Base-by-base conservation (phyloP, 1,140 invertebrate genomes). In the Pseudoatta argentina region DNA sequence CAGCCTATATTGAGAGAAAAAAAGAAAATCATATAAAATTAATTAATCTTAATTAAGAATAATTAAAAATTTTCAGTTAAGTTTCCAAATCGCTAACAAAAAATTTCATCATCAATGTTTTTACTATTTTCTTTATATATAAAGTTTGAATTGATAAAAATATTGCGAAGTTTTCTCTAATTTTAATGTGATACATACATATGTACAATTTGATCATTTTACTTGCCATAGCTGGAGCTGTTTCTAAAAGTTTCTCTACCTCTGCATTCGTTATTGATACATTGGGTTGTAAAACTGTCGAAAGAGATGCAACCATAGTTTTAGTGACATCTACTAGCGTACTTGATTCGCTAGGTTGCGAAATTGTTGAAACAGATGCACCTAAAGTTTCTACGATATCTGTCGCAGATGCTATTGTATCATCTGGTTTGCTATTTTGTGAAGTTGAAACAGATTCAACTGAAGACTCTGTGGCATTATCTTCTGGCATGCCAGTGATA, bases 171-270 rank as follows among this genome's bases (percentile, higher is more conserved):
- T 21, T 66, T 66, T 39, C 4, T 64, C 16, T 64, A 64, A 64
- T 64, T 34, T 34, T 0, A 64, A 64, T n/a, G 10, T 39, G 39
- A 66, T 8, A 3, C 18, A 48, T 24, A 66, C 10, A 66, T 48
- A n/a, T 44, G 10, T 39, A 21, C 64, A 77, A 72, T 59, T 66
- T 24, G 3, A 59, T 51, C 14, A 24, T 72, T 34, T 18, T 48
- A 82, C 53, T 82, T 83, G 94, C 94, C 63, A 96, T 90, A 3
- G 96, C 97, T 53, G 95, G 94, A n/a, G 93, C 91, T 27, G 95
- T 95, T 34, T 94, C 93, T 96, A 97, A 96, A 53, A 96, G 94
- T 73, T 94, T 94, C 85, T 96, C 96, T 14, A 97, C 87, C 89
- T 96, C 93, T 71, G 93, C 87, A 87, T 96, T 94, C 24, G 93